Evolutionary conservation across 2,888 invertebrate genomes (phyloP).

Genomic region (Drosophila nr. medialis): DNA sequence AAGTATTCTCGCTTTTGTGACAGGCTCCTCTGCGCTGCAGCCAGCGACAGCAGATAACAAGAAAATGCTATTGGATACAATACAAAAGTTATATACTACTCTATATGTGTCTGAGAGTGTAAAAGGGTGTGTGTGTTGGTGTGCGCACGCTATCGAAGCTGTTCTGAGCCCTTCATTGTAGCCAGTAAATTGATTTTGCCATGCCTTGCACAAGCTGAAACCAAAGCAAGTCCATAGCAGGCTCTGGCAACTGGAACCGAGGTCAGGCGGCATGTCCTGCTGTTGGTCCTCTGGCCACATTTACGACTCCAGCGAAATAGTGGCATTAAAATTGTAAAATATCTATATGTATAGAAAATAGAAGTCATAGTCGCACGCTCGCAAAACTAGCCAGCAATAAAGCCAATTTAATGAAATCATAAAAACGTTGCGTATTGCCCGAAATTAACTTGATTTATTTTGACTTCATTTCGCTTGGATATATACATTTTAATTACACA

Average conservation of each 20-base stretch:
- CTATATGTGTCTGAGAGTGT: slow-evolving; percentile 6
- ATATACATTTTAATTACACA: neutral
- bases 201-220: slow-evolving; percentile 49
- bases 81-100: slow-evolving; percentile 35
- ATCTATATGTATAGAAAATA: neutral
- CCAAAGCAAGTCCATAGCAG: slow-evolving; percentile 20
- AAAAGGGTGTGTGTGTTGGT: slow-evolving; percentile 6
- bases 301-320: slow-evolving; percentile 18
- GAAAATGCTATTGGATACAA: slow-evolving; percentile 64
- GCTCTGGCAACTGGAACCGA: neutral
- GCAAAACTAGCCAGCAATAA: slow-evolving; percentile 7
- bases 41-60: slow-evolving; percentile 48
- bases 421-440: slow-evolving; percentile 36
- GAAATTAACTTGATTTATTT: slow-evolving; percentile 14
- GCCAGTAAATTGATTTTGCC: slow-evolving; percentile 69
- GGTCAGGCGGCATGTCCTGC: slow-evolving; percentile 20
- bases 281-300: slow-evolving; percentile 29
- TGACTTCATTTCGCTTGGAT: neutral
- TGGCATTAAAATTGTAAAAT: slow-evolving; percentile 17
- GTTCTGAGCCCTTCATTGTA: slow-evolving; percentile 40
- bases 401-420: slow-evolving; percentile 51
- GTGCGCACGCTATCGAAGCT: slow-evolving; percentile 19
- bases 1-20: slow-evolving; percentile 22
- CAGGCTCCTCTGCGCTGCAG: neutral
- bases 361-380: neutral